These are phyloP conservation scores for Phrynocephalus guinanensis DNA, from an alignment of 2,797 vertebrate species.

Conservation along the genomic window DNA sequence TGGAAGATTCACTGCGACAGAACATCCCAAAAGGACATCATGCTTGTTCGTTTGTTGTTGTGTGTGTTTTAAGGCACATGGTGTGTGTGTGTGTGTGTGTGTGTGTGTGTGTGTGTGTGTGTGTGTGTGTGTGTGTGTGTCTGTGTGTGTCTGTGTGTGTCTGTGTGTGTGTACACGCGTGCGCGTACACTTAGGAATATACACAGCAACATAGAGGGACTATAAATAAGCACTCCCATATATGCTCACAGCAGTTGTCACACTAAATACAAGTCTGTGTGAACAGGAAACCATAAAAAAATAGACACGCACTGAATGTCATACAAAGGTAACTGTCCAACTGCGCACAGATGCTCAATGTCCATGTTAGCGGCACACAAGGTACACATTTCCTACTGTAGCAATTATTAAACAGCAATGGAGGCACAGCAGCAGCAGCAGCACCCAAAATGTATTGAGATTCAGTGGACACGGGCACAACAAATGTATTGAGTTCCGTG, in stretches of 20 bases:
- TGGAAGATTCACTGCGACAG: neutral
- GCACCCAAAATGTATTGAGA: slow-evolving; percentile 7
- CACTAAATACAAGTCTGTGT: neutral
- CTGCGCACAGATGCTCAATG: neutral
- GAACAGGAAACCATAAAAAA: neutral
- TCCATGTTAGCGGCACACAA: neutral
- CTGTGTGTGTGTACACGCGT: too few relatives aligned
- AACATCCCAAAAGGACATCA: neutral
- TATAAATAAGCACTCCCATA: neutral
- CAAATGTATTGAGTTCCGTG: neutral
- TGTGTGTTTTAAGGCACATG: neutral
- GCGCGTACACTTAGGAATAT: too few relatives aligned
- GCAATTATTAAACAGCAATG: neutral
- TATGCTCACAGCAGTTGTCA: neutral
- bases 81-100: neutral
- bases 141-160: too few relatives aligned
- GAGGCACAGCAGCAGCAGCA: neutral
- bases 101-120: too few relatives aligned
- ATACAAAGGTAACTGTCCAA: neutral
- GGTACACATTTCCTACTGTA: neutral
- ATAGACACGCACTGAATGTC: neutral
- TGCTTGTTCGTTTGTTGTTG: too few relatives aligned
- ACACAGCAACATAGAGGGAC: neutral
- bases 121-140: too few relatives aligned
- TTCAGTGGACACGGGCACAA: too few relatives aligned